Conservation (phyloP, 2,888 invertebrate genomes). For the Phorcus lineatus region DNA sequence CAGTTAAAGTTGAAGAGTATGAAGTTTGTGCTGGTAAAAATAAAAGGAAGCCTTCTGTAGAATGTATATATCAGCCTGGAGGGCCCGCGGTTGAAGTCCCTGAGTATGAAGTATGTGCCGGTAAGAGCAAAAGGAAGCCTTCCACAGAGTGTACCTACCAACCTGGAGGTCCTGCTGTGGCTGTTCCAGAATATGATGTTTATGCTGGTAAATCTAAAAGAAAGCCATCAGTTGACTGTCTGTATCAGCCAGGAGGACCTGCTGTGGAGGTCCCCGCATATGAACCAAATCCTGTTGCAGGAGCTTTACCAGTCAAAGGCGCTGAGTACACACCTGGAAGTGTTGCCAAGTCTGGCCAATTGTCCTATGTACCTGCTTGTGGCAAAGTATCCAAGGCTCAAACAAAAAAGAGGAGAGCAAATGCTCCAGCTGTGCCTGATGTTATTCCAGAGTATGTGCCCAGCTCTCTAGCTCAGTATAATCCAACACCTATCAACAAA, state of each 20-base stretch:
- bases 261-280: slow-evolving; percentile 2
- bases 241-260: slow-evolving; percentile 12
- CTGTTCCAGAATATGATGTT: slow-evolving; percentile 37
- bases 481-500: slow-evolving; percentile 64
- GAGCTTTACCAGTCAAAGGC: slow-evolving; percentile 51
- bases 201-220: not conserved
- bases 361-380: not conserved
- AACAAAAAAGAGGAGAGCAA: slow-evolving; percentile 24
- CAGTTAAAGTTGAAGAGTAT: not conserved
- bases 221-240: not conserved
- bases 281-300: slow-evolving; percentile 54
- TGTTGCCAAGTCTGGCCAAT: not conserved
- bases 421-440: slow-evolving; percentile 2
- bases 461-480: slow-evolving; percentile 57
- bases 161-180: slow-evolving; percentile 24
- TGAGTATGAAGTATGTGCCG: slow-evolving; percentile 19
- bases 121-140: not conserved
- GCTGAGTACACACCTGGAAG: slow-evolving; percentile 5
- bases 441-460: slow-evolving; percentile 22
- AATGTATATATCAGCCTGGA: slow-evolving; percentile 5
- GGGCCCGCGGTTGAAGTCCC: slow-evolving; percentile 26
- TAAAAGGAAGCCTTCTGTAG: not conserved
- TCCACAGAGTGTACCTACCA: slow-evolving; percentile 1
- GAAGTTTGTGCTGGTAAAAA: not conserved
- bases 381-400: not conserved